Percentiles rank a stretch among this genome's conserved stretches.
phyloP scores from a whole-genome alignment of 1,140 invertebrate genomes.

The Macrotrachela quadricornifera region DNA sequence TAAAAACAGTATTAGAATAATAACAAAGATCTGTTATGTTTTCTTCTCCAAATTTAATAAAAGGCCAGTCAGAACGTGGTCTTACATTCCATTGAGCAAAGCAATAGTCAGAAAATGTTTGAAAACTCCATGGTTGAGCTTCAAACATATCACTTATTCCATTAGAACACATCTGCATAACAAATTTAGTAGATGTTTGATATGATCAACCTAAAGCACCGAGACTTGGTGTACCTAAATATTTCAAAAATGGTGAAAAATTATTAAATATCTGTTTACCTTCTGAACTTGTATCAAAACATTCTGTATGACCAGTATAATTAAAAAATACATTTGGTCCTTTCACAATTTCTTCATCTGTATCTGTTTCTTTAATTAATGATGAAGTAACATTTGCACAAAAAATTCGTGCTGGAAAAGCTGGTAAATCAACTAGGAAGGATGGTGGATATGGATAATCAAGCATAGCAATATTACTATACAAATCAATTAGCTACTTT shows the following conservation, averaged over 20 bases:
- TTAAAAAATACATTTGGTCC: constrained; percentile 56
- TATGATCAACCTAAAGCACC: constrained; percentile 42
- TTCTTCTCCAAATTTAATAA: constrained; percentile 55
- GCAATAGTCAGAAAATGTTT: constrained; percentile 42
- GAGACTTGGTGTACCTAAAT: constrained; percentile 15
- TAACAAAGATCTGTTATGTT: constrained; percentile 48
- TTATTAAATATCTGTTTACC: background rate
- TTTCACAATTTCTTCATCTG: constrained; percentile 33
- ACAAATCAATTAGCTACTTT: constrained; percentile 38
- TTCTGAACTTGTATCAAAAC: constrained; percentile 15
- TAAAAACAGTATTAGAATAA: constrained; percentile 39
- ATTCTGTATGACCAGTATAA: constrained; percentile 41
- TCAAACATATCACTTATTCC: constrained; percentile 64
- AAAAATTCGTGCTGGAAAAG: constrained; percentile 50
- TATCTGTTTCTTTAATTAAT: constrained; percentile 11
- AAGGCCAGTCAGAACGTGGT: constrained; percentile 43
- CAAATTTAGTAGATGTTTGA: constrained; percentile 69
- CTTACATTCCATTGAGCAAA: constrained; percentile 43
- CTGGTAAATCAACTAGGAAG: constrained; percentile 60
- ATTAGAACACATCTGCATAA: constrained; percentile 68
- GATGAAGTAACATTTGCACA: background rate
- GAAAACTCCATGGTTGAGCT: constrained; percentile 47
- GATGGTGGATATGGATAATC: constrained; percentile 68
- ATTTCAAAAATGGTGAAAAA: constrained; percentile 18
- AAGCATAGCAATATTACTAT: constrained; percentile 60